phyloP scores from a whole-genome alignment of 2,113 vertebrate species.

The Tringa solitaria region DNA sequence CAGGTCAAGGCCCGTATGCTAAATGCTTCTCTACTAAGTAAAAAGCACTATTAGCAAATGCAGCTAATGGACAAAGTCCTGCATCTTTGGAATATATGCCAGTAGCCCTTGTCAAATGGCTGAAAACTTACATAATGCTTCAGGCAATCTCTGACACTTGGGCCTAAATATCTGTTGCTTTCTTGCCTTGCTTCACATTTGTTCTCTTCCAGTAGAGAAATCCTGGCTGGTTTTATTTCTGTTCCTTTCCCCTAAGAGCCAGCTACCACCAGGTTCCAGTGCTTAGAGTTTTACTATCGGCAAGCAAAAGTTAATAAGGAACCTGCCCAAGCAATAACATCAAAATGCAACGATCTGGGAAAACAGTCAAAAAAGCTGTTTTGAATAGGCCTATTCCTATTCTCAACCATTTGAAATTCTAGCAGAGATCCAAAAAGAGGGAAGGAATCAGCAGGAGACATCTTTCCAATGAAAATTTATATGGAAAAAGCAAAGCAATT shows the following conservation, averaged over 20 bases:
- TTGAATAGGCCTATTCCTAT: background rate
- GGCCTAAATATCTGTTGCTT: background rate
- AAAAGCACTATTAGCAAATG: background rate
- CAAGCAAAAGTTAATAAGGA: background rate
- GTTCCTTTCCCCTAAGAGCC: background rate
- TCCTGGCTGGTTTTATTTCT: background rate
- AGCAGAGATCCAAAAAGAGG: background rate
- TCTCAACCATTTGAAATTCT: background rate
- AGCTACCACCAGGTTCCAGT: background rate
- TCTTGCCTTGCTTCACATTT: background rate
- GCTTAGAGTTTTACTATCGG: accelerated
- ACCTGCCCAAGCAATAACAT: background rate
- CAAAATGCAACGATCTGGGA: background rate
- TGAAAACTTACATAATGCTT: background rate
- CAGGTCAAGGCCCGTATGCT: background rate
- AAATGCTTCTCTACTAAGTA: background rate
- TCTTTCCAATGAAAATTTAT: background rate
- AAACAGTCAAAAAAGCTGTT: background rate
- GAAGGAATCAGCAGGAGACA: background rate
- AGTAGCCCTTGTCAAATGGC: background rate
- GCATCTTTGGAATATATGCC: background rate
- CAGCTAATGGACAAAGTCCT: background rate
- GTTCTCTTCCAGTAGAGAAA: background rate
- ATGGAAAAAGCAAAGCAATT: background rate
- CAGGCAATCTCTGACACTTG: background rate